Percentiles rank a stretch among this genome's conserved stretches.
Conservation (phyloP, 2,113 vertebrate species). For the Dryoscopus gambensis region DNA sequence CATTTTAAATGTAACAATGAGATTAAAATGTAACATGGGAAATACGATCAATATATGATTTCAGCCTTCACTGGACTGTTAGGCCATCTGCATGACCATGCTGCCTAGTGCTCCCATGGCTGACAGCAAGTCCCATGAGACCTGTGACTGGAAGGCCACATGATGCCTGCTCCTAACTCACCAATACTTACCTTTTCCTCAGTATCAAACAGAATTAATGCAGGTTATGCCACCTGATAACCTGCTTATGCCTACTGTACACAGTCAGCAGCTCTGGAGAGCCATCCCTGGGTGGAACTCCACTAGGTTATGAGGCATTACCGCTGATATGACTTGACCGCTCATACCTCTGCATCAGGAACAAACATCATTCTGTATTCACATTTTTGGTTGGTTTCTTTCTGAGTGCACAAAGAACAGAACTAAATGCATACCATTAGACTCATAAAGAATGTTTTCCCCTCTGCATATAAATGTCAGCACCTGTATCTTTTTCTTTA, state of each 20-base stretch:
- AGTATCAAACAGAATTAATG: not conserved
- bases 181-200: not conserved
- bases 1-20: not conserved
- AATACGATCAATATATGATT: not conserved
- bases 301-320: not conserved
- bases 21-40: not conserved
- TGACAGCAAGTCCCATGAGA: not conserved
- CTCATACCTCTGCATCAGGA: not conserved
- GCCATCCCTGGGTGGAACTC: not conserved
- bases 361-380: not conserved
- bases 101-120: not conserved
- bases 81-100: not conserved
- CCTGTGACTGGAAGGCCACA: not conserved
- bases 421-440: not conserved
- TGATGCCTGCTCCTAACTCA: not conserved
- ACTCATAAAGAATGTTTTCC: not conserved
- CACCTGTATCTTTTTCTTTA: not conserved
- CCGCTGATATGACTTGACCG: fast-evolving
- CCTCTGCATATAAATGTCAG: not conserved
- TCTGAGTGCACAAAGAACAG: not conserved
- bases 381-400: not conserved
- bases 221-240: not conserved
- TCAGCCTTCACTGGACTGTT: not conserved
- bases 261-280: not conserved
- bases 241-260: not conserved